These are phyloP conservation scores for Paratrypauchen microcephalus DNA, from an alignment of 2,797 vertebrate species.

Conservation along the genomic window DNA sequence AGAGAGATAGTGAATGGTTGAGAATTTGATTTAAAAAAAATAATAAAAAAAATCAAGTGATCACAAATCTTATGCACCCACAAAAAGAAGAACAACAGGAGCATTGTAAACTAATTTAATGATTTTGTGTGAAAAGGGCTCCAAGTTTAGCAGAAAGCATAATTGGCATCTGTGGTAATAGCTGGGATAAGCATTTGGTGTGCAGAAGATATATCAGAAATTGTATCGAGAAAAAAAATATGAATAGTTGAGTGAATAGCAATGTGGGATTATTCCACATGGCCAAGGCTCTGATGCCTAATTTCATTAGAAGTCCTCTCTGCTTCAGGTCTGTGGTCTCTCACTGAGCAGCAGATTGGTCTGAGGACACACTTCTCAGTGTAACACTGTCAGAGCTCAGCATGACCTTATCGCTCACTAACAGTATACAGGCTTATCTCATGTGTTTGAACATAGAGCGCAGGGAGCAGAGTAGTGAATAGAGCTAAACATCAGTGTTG, in stretches of 20 bases:
- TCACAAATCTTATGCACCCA: too few relatives aligned
- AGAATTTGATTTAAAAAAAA: too few relatives aligned
- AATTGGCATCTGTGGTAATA: too few relatives aligned
- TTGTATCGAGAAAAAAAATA: too few relatives aligned
- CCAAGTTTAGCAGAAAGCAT: too few relatives aligned
- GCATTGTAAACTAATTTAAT: too few relatives aligned
- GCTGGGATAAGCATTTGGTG: too few relatives aligned
- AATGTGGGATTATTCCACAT: slow-evolving; percentile 3
- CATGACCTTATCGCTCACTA: slow-evolving; percentile 47
- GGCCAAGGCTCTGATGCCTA: slow-evolving; percentile 26
- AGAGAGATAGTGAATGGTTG: too few relatives aligned
- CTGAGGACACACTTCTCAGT: slow-evolving; percentile 35
- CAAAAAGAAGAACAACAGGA: too few relatives aligned
- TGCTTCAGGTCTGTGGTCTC: slow-evolving; percentile 43
- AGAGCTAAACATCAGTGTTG: not conserved
- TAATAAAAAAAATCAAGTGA: too few relatives aligned
- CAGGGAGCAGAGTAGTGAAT: slow-evolving; percentile 7
- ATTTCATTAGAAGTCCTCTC: slow-evolving; percentile 53
- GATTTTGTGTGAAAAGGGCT: too few relatives aligned
- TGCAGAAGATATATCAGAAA: too few relatives aligned
- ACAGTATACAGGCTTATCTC: slow-evolving; percentile 46
- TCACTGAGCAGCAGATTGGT: slow-evolving; percentile 66
- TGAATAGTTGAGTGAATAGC: not conserved
- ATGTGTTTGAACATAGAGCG: slow-evolving; percentile 25
- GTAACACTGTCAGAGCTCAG: slow-evolving; percentile 44